phyloP scores from a whole-genome alignment of 1,140 invertebrate species.

The Branchinecta lynchi region DNA sequence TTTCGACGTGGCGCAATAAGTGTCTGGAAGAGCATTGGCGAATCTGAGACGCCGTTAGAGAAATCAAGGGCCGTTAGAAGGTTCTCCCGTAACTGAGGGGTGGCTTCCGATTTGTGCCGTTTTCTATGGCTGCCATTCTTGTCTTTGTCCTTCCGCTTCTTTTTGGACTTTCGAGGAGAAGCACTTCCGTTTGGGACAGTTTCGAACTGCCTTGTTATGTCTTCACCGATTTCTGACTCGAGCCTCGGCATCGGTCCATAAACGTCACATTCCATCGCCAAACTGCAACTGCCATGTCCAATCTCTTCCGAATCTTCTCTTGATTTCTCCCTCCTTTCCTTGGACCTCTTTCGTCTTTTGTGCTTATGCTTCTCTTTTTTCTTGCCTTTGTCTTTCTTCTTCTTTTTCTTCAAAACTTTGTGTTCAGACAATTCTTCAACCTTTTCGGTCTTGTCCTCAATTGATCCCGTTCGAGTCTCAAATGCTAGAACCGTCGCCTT shows the following conservation, averaged over 20 bases:
- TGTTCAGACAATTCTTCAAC: background rate
- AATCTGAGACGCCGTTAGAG: too few relatives aligned
- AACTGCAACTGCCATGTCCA: background rate
- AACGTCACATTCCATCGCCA: too few relatives aligned
- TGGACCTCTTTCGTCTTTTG: background rate
- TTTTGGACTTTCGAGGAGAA: too few relatives aligned
- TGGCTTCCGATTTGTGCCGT: too few relatives aligned
- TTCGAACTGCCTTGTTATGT: too few relatives aligned
- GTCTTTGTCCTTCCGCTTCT: too few relatives aligned
- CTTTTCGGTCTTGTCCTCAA: background rate
- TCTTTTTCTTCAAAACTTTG: background rate
- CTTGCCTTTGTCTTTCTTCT: background rate
- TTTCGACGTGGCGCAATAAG: background rate
- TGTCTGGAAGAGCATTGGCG: background rate
- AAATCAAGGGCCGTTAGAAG: too few relatives aligned
- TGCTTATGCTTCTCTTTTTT: constrained; percentile 1
- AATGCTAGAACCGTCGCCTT: background rate
- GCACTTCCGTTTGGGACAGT: too few relatives aligned
- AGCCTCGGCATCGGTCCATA: too few relatives aligned
- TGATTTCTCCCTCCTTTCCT: background rate
- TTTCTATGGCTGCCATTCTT: too few relatives aligned
- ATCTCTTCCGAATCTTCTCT: background rate
- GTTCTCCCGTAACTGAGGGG: too few relatives aligned
- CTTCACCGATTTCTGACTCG: too few relatives aligned
- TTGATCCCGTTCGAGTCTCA: background rate